These are phyloP conservation scores for Tapera naevia DNA, from an alignment of 2,797 vertebrate genomes.

Conservation along the genomic window DNA sequence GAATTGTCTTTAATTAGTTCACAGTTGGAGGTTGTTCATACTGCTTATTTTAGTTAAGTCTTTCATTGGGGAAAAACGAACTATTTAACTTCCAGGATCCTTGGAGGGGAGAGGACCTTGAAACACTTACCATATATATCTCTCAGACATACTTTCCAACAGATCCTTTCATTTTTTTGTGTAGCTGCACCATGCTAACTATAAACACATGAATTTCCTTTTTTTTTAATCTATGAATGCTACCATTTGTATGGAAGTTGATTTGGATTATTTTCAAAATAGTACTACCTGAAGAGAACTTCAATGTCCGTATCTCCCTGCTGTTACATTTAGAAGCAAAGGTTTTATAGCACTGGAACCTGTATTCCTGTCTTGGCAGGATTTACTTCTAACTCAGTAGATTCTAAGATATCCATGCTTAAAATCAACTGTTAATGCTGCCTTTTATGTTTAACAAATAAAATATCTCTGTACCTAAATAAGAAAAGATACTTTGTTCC, in stretches of 20 bases:
- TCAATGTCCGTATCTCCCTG: neutral
- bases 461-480: neutral
- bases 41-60: slow-evolving; percentile 84
- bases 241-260: neutral
- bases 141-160: neutral
- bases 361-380: neutral
- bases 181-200: neutral
- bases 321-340: neutral
- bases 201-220: neutral
- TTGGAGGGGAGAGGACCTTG: slow-evolving; percentile 41
- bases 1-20: slow-evolving; percentile 85
- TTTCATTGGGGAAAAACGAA: slow-evolving; percentile 76
- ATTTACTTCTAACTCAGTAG: neutral
- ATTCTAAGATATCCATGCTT: neutral
- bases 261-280: neutral
- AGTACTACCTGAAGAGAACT: neutral
- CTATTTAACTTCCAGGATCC: slow-evolving; percentile 76
- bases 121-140: neutral
- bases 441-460: neutral
- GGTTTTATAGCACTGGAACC: neutral
- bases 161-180: neutral
- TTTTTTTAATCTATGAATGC: neutral
- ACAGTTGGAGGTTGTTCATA: slow-evolving; percentile 83
- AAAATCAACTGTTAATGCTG: neutral
- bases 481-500: neutral